Evolutionary conservation across 1,140 invertebrate genomes (phyloP), one percentile per base, ranked within the genome.

Genomic region (Pseudomyrmex sp.): DNA sequence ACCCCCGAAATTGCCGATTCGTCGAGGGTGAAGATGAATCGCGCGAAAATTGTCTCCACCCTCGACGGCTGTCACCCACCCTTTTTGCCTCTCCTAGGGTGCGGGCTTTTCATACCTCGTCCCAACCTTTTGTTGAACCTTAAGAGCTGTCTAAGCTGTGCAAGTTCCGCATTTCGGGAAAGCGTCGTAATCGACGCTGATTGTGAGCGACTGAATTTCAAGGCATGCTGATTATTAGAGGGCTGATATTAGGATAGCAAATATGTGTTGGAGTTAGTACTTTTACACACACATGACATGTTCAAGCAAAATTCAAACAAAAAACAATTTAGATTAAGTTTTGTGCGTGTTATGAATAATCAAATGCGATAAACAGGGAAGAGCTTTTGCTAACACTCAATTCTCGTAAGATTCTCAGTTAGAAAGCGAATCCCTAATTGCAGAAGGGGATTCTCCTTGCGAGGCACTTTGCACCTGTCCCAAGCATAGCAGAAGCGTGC

Each of bases 21-120:
- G 62, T 66, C 74, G 77, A 74, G 66, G 74, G 58, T 12, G 26
- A 66, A 61, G 63, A 84, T 80, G 90, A 91, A 86, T 88, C 76
- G 87, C 82, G 83, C 58, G 85, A 89, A 90, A 90, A 90, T 87
- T 87, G 62, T 88, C 63, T 84, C 74, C 72, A 84, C 75, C 74
- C 44, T 48, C 26, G 70, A 4, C 56, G 44, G 18, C 58, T 56
- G 44, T 59, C 61, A 46, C 77, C 56, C 10, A 20, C 48, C 26
- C 35, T 72, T 65, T 72, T 76, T 9, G 20, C 69, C 10, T 83
- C 82, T 52, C 62, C 46, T 26, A 61, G 85, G 61, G 56, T 56
- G 10, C 35, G 26, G 35, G 63, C 65, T 79, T 79, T 79, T 59
- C 65, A 58, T 46, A 46, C 12, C 54, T 48, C 15, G 54, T 59